Evolutionary conservation across 2,888 invertebrate species (phyloP), one percentile per base, ranked within the genome.

Genomic region (Callimorpha dominula): DNA sequence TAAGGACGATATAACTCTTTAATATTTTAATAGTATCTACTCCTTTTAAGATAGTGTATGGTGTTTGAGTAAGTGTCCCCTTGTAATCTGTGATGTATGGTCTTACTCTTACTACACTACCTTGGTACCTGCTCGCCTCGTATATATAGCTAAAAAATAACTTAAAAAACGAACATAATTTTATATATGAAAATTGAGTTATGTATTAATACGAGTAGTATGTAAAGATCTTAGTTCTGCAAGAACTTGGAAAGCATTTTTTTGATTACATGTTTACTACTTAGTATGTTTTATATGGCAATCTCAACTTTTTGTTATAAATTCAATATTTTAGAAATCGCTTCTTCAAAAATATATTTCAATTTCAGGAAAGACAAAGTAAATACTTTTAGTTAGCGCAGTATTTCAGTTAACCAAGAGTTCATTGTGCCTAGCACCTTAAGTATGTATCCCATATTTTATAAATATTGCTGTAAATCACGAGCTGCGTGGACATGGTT

Each of bases 21-120:
- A 77, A 77, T 81, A 85, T 85, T 85, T 80, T 81, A 84, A 80
- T 84, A 85, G 81, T 84, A 84, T 85, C 83, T 79, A 72, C 73
- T 83, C 84, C 85, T 78, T 84, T 83, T 85, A 84, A 84, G 82
- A 79, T 84, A 74, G 75, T 77, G 82, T 83, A 82, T 86, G 84
- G 82, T 78, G 78, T 85, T 86, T 85, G 86, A 88, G 86, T 87
- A 85, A 87, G 85, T 88, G 88, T 86, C 85, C 77, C 66, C 80
- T 70, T 85, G 84, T 88, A 85, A 85, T 85, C 88, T 86, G 86
- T 87, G 88, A 88, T 87, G 74, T 85, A 89, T 86, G 85, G 76
- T 82, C 82, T 78, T 74, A 80, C 72, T 80, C 74, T 76, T 81
- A 80, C 85, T 85, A 80, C 70, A 81, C 79, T 84, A 78, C 76